Conservation (phyloP, 2,888 invertebrate species). For the Limenitis camilla region DNA sequence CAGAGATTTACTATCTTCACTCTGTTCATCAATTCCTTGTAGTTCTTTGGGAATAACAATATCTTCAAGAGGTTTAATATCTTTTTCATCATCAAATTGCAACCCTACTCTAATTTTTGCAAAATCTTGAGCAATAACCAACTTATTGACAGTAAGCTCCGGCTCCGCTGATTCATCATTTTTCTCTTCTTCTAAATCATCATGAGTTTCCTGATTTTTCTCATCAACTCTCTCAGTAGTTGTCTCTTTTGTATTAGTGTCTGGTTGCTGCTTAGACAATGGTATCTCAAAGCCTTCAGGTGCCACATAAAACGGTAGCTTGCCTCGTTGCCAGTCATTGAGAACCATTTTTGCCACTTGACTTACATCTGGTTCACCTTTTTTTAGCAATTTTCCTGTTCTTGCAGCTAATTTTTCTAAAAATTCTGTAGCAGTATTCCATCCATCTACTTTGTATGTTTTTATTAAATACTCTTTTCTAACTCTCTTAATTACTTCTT, state of each 20-base stretch:
- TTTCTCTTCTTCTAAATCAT: constrained; percentile 35
- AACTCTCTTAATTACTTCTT: constrained; percentile 88
- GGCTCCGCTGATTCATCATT: constrained; percentile 41
- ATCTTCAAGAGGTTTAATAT: constrained; percentile 75
- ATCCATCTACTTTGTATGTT: constrained; percentile 90
- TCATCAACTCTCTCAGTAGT: constrained; percentile 29
- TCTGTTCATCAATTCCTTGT: constrained; percentile 61
- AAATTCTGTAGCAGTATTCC: constrained; percentile 89
- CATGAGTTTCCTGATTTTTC: constrained; percentile 39
- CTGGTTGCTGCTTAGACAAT: constrained; percentile 57
- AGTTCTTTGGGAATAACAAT: constrained; percentile 57
- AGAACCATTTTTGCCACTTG: constrained; percentile 95
- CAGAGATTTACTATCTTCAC: constrained; percentile 39
- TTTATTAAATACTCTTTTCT: constrained; percentile 90
- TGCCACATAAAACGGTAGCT: constrained; percentile 93
- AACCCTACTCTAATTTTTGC: constrained; percentile 84
- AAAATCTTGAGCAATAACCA: constrained; percentile 84
- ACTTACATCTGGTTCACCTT: constrained; percentile 95
- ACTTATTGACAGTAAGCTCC: constrained; percentile 52
- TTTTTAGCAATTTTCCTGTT: constrained; percentile 92
- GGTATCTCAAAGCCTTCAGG: constrained; percentile 89
- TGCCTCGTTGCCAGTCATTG: constrained; percentile 99
- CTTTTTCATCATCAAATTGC: constrained; percentile 78
- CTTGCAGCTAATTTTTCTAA: constrained; percentile 91
- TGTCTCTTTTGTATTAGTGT: constrained; percentile 32